A percentile compares a stretch with the other conserved stretches of the same genome.
Conservation (phyloP, 1,140 invertebrate species). For the Brevipalpus yothersi region DNA sequence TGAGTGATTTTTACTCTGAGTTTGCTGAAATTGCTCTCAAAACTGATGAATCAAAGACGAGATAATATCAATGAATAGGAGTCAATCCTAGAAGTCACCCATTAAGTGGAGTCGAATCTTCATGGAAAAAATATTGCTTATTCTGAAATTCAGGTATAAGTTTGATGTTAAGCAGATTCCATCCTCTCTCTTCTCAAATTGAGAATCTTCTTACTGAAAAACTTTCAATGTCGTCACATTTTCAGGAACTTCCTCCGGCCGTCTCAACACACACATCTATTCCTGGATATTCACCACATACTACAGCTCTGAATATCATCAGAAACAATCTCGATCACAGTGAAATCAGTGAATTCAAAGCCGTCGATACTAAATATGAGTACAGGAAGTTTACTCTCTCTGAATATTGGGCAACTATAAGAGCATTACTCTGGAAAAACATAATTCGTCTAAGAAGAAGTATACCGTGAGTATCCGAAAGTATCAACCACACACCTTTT, state of each 20-base stretch:
- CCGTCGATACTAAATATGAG: background rate
- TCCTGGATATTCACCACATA: background rate
- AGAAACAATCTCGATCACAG: background rate
- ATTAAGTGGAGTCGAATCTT: background rate
- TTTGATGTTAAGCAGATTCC: too few relatives aligned
- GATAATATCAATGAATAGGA: background rate
- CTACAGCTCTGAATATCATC: background rate
- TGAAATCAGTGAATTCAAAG: background rate
- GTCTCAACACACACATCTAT: constrained; percentile 5
- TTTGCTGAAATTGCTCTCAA: too few relatives aligned
- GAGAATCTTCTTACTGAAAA: too few relatives aligned
- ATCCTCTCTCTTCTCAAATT: too few relatives aligned
- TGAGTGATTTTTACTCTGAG: constrained; percentile 26
- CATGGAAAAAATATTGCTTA: background rate
- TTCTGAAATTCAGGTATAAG: background rate
- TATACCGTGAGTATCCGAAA: too few relatives aligned
- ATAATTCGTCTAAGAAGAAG: constrained; percentile 76
- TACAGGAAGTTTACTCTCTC: background rate
- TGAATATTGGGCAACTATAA: constrained; percentile 21
- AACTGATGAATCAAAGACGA: too few relatives aligned
- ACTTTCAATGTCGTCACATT: too few relatives aligned
- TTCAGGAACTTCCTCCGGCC: constrained; percentile 7
- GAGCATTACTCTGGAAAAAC: constrained; percentile 70
- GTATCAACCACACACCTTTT: too few relatives aligned
- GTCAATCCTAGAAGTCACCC: too few relatives aligned